Base-by-base conservation (phyloP, 1,140 invertebrate species). In the Brevipalpus yothersi region DNA sequence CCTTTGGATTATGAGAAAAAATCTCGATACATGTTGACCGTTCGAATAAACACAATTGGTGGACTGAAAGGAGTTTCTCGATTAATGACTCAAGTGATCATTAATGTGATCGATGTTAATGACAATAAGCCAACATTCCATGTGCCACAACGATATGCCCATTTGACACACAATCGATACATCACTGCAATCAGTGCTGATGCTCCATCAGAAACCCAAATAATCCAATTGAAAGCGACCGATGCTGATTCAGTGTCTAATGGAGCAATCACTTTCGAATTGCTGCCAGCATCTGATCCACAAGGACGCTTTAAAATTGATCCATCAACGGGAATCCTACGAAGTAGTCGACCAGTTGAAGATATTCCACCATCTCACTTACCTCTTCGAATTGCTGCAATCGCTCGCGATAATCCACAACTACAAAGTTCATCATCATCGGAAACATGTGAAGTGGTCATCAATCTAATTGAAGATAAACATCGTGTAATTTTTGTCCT, bases 51-150 rank as follows among this genome's bases (percentile, higher is more conserved):
- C 21, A 84, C 84, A 0, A 73, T 83, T 15, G 78, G 81, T 31
- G 84, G 83, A 51, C 54, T 51, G 13, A 51, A 61, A 60, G 63
- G 64, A 4, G 45, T 56, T n/a, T 58, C 62, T 19, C 54, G 60
- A n/a, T 41, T 64, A 15, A 66, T 63, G 7, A 66, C 66, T n/a
- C 67, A 80, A 66, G 77, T 93, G 0, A 82, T 82, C 61, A 77
- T 93, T 5, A 82, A 84, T 64, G 80, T 93, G 0, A 72, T 81
- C 0, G 87, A 92, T 68, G 77, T 84, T 1, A 92, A 92, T 67
- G 87, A 92, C 67, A 90, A 91, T 68, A 74, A 75, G 4, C 87
- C 88, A 0, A 75, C 78, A 60, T 92, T 91, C 68, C 69, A 84
- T 1, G 83, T 82, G 61, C 79, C 82, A 0, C 75, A 78, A 1